These are phyloP conservation scores for Glossosoma conforme DNA, from an alignment of 1,140 invertebrate species.

Conservation along the genomic window DNA sequence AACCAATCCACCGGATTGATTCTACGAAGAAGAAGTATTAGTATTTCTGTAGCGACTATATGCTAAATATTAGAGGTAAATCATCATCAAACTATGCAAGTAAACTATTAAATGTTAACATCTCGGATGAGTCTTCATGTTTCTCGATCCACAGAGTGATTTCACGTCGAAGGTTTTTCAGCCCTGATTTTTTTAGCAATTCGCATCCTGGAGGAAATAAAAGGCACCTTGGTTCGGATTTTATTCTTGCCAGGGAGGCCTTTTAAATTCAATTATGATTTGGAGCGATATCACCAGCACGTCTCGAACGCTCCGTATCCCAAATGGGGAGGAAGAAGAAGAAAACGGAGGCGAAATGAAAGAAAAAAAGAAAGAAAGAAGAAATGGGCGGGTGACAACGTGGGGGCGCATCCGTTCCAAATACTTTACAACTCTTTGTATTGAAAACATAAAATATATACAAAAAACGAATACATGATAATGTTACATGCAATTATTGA, in stretches of 20 bases:
- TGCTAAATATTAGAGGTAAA: too few species aligned
- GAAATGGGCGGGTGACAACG: neutral
- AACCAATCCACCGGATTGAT: too few species aligned
- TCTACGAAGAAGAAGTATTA: too few species aligned
- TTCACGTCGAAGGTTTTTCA: neutral
- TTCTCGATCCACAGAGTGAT: too few species aligned
- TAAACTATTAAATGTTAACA: too few species aligned
- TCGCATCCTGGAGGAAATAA: slow-evolving; percentile 13
- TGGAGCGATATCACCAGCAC: slow-evolving; percentile 7
- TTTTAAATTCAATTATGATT: slow-evolving; percentile 21
- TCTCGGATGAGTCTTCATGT: too few species aligned
- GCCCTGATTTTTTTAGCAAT: neutral
- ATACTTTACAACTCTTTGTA: too few species aligned
- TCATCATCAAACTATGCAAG: too few species aligned
- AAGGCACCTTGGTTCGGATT: slow-evolving; percentile 6
- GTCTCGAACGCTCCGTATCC: too few species aligned
- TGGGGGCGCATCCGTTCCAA: neutral
- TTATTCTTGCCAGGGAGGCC: neutral
- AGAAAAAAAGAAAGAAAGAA: slow-evolving; percentile 5
- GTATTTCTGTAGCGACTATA: too few species aligned
- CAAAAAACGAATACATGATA: neutral
- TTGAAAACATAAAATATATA: neutral
- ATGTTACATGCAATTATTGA: neutral
- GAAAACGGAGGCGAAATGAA: too few species aligned
- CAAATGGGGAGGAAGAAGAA: too few species aligned